Evolutionary conservation across 2,113 vertebrate genomes (phyloP).

Genomic region (Henicopernis longicauda): DNA sequence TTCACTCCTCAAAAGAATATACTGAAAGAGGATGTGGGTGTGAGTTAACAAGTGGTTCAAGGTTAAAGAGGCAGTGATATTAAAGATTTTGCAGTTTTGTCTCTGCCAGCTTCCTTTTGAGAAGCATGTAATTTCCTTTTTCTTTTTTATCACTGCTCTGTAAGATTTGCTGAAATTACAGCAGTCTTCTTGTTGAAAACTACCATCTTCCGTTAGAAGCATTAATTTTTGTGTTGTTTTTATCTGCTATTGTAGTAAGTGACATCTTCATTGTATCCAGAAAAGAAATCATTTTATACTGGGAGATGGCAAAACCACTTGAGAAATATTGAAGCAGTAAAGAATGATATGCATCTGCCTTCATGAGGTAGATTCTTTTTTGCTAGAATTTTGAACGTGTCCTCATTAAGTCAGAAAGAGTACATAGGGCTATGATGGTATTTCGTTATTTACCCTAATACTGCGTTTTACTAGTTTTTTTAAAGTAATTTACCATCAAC

Average conservation of each 20-base stretch:
- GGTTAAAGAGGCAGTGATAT: background rate
- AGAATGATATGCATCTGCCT: background rate
- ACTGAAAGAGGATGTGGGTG: background rate
- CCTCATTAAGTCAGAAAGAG: background rate
- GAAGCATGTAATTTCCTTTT: background rate
- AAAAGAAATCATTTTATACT: background rate
- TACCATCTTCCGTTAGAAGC: background rate
- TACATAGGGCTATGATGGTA: background rate
- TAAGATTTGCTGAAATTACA: background rate
- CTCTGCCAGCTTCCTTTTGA: background rate
- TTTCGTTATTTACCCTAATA: background rate
- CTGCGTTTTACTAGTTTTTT: background rate
- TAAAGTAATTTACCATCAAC: background rate
- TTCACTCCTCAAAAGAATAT: background rate
- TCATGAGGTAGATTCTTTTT: background rate
- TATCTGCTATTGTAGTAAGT: background rate
- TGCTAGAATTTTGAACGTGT: background rate
- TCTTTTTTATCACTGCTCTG: background rate
- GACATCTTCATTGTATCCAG: background rate
- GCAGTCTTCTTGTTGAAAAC: background rate
- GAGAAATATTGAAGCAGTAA: background rate
- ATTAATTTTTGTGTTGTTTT: background rate
- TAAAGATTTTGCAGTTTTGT: background rate
- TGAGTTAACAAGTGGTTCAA: background rate
- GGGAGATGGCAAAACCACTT: background rate